These are phyloP conservation scores for Cacatua alba DNA, from an alignment of 2,113 vertebrate genomes.

Conservation along the genomic window DNA sequence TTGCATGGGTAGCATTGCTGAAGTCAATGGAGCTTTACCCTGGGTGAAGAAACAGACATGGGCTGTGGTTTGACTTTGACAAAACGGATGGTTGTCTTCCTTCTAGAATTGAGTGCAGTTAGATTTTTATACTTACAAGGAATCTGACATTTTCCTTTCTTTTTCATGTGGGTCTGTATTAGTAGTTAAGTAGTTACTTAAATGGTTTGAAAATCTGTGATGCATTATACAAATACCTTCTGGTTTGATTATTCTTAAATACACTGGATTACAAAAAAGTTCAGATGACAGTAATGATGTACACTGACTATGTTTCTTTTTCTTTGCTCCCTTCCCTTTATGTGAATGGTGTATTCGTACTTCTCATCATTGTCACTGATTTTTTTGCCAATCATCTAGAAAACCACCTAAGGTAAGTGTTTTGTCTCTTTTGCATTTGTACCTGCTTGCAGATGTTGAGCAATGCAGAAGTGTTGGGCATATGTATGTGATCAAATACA, in stretches of 20 bases:
- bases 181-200: neutral
- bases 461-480: neutral
- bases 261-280: neutral
- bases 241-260: neutral
- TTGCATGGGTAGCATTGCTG: neutral
- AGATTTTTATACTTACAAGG: neutral
- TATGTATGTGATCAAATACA: neutral
- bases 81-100: neutral
- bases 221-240: neutral
- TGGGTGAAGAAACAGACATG: neutral
- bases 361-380: conserved; percentile 14
- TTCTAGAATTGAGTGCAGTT: neutral
- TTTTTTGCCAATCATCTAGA: conserved; percentile 48
- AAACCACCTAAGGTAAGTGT: conserved; percentile 79
- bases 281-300: neutral
- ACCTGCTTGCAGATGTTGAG: neutral
- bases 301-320: conserved; percentile 53
- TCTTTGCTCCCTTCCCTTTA: conserved; percentile 23
- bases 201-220: neutral
- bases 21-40: neutral
- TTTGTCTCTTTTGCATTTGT: neutral
- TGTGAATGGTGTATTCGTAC: conserved; percentile 22
- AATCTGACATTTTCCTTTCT: neutral
- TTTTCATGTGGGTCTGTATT: neutral
- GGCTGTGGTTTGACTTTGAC: neutral